Conservation (phyloP, 2,797 vertebrate genomes). For the Xyrichtys novacula region DNA sequence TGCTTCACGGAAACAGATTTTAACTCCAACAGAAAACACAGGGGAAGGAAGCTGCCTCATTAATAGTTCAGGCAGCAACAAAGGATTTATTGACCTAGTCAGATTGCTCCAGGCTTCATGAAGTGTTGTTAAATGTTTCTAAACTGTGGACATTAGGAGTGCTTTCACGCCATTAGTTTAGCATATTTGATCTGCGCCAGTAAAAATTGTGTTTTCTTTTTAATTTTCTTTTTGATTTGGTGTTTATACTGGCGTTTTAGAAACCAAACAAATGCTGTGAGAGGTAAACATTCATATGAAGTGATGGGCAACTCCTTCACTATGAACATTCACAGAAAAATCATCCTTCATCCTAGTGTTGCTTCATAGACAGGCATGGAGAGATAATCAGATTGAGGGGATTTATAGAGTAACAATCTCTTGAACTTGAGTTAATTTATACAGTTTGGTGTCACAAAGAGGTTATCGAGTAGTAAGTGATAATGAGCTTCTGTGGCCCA, state of each 20-base stretch:
- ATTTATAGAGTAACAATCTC: background rate
- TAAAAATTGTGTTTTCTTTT: background rate
- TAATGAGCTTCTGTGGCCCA: no score
- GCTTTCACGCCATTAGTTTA: background rate
- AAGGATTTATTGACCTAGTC: conserved; percentile 18
- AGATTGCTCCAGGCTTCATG: conserved; percentile 8
- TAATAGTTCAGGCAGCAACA: conserved; percentile 19
- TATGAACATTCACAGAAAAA: background rate
- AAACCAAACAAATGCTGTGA: background rate
- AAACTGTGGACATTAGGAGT: background rate
- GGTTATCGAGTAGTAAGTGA: no score
- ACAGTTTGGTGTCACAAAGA: background rate
- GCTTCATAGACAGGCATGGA: background rate
- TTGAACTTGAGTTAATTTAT: conserved; percentile 1
- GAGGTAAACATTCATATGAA: background rate
- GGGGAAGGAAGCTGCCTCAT: conserved; percentile 13
- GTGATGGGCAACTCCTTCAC: background rate
- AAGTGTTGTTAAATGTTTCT: conserved; percentile 13
- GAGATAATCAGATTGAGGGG: background rate
- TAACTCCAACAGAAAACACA: conserved; percentile 8
- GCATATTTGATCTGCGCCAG: background rate
- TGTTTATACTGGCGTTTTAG: background rate
- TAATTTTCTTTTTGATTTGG: background rate
- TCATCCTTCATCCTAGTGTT: background rate
- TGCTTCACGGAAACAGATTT: conserved; percentile 9